phyloP scores from a whole-genome alignment of 1,140 invertebrate genomes.

The Hyles vespertilio region DNA sequence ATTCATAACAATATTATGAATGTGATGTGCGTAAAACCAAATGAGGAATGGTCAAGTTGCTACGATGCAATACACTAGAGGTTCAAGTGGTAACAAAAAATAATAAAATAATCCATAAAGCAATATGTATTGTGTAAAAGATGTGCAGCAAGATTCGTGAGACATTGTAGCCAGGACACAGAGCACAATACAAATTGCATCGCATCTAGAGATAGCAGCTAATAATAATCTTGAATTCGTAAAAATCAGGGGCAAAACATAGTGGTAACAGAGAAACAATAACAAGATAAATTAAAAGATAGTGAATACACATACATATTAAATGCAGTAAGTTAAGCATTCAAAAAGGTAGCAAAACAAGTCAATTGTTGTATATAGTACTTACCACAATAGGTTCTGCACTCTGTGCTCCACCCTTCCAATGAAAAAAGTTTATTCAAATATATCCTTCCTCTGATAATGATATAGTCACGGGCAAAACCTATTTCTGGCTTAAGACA shows the following conservation, averaged over 20 bases:
- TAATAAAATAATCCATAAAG: slow-evolving; percentile 23
- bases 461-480: background rate
- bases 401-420: slow-evolving; percentile 91
- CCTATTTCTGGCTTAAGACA: no score
- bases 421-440: slow-evolving; percentile 63
- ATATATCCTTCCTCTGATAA: slow-evolving; percentile 24
- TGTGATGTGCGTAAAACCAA: no score
- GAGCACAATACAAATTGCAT: slow-evolving; percentile 57
- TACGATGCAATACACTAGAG: slow-evolving; percentile 16
- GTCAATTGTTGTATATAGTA: slow-evolving; percentile 45
- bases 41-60: no score
- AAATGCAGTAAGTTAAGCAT: slow-evolving; percentile 34
- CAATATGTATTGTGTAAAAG: slow-evolving; percentile 46
- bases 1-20: background rate
- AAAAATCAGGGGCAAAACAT: slow-evolving; percentile 21
- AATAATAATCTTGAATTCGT: slow-evolving; percentile 45
- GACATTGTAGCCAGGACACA: slow-evolving; percentile 19
- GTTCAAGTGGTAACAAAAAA: slow-evolving; percentile 9
- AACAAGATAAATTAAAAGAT: slow-evolving; percentile 26
- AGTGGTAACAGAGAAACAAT: slow-evolving; percentile 30
- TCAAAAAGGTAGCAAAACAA: slow-evolving; percentile 30
- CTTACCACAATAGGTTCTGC: slow-evolving; percentile 97
- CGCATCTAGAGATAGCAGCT: slow-evolving; percentile 73
- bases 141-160: background rate
- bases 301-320: slow-evolving; percentile 17